A percentile compares a stretch with the other conserved stretches of the same genome.
phyloP scores from a whole-genome alignment of 2,113 vertebrate species.

The Xiphophorus maculatus region DNA sequence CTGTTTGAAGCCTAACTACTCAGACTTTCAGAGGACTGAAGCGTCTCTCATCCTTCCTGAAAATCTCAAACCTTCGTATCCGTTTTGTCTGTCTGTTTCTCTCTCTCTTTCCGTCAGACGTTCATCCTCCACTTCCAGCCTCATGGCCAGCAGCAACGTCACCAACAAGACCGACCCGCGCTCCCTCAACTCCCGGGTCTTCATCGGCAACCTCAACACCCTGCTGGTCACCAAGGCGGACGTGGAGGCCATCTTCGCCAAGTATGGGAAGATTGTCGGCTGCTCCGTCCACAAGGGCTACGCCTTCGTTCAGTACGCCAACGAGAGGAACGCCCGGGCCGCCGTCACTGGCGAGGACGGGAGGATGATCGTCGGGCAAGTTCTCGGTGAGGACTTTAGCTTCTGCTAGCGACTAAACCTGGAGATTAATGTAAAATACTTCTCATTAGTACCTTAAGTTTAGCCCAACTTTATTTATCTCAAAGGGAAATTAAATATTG shows the following conservation, averaged over 20 bases:
- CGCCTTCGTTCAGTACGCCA: constrained; percentile 89
- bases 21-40: background rate
- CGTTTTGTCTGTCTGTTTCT: constrained; percentile 1
- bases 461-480: background rate
- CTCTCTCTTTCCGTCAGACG: constrained; percentile 57
- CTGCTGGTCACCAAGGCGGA: constrained; percentile 90
- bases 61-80: constrained; percentile 3
- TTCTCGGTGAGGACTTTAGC: constrained; percentile 81
- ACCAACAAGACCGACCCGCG: constrained; percentile 91
- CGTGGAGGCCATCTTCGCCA: constrained; percentile 90
- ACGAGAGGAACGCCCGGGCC: constrained; percentile 86
- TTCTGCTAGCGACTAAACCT: too few species aligned
- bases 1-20: background rate
- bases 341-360: constrained; percentile 87
- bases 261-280: constrained; percentile 91
- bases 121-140: constrained; percentile 69
- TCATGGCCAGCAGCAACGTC: constrained; percentile 90
- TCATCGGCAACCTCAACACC: constrained; percentile 93
- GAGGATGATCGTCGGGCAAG: constrained; percentile 90
- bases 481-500: too few species aligned
- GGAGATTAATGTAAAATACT: too few species aligned
- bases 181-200: constrained; percentile 90
- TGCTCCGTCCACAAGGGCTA: constrained; percentile 94
- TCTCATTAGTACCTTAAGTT: background rate
- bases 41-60: background rate